phyloP scores from a whole-genome alignment of 2,113 vertebrate genomes.

The Suricata suricatta region DNA sequence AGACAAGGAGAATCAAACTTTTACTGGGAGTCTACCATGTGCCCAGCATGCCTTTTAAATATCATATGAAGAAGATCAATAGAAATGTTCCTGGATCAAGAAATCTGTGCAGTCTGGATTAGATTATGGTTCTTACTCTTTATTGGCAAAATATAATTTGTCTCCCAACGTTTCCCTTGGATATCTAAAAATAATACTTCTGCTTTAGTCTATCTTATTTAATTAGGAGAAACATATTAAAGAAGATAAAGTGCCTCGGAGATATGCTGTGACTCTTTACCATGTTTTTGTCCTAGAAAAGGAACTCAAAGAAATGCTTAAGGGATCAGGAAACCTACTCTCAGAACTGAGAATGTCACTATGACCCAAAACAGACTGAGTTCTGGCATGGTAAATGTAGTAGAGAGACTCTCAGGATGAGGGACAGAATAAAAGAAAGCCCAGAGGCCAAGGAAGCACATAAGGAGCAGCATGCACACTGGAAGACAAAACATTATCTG shows the following conservation, averaged over 20 bases:
- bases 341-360: neutral
- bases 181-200: constrained; percentile 27
- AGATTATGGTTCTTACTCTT: constrained; percentile 16
- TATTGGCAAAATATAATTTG: constrained; percentile 40
- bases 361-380: constrained; percentile 10
- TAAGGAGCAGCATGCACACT: neutral
- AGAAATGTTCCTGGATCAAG: constrained; percentile 30
- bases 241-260: constrained; percentile 37
- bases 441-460: constrained; percentile 30
- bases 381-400: neutral
- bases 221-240: constrained; percentile 42
- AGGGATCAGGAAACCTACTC: constrained; percentile 47
- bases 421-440: neutral
- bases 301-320: constrained; percentile 57
- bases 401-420: neutral
- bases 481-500: neutral
- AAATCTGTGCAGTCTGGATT: neutral
- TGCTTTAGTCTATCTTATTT: constrained; percentile 12
- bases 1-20: neutral
- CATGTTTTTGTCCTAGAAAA: constrained; percentile 35
- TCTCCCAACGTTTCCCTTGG: neutral
- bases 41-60: constrained; percentile 28
- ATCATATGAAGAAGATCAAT: neutral
- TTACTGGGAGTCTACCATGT: neutral
- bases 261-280: neutral